Percentiles rank a stretch among this genome's conserved stretches.
These are phyloP conservation scores for Molossus molossus DNA, from an alignment of 2,797 vertebrate genomes.

Conservation along the genomic window DNA sequence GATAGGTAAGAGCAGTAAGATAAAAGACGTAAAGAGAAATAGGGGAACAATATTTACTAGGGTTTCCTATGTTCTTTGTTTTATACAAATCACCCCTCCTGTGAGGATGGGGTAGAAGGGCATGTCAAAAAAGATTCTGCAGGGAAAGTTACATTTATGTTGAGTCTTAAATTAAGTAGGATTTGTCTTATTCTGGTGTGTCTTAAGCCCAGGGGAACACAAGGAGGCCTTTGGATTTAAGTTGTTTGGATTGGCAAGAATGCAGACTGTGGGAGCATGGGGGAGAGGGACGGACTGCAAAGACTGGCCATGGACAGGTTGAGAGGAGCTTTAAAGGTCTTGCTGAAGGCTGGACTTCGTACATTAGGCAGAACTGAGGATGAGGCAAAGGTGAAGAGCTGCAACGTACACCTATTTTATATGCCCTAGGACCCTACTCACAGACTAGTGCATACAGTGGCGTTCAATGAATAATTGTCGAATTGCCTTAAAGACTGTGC, in stretches of 20 bases:
- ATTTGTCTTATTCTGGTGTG: background rate
- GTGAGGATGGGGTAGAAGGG: background rate
- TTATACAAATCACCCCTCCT: background rate
- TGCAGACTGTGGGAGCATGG: background rate
- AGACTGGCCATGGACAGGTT: background rate
- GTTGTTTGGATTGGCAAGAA: background rate
- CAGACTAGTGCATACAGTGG: background rate
- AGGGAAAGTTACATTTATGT: background rate
- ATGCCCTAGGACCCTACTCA: fast-evolving
- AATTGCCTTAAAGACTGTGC: background rate
- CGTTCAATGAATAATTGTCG: background rate
- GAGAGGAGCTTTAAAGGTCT: background rate
- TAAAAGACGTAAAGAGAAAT: background rate
- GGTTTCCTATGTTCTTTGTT: background rate
- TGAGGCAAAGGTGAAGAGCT: background rate
- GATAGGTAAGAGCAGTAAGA: background rate
- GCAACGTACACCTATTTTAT: background rate
- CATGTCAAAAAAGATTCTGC: background rate
- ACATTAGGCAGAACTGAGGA: background rate
- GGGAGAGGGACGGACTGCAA: background rate
- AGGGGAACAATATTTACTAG: background rate
- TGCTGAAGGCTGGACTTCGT: background rate
- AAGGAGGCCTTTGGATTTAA: background rate
- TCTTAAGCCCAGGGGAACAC: background rate
- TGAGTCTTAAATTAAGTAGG: background rate